Percentiles rank a stretch among this genome's conserved stretches.
Conservation (phyloP, 2,888 invertebrate genomes). For the Cylindroiulus punctatus region DNA sequence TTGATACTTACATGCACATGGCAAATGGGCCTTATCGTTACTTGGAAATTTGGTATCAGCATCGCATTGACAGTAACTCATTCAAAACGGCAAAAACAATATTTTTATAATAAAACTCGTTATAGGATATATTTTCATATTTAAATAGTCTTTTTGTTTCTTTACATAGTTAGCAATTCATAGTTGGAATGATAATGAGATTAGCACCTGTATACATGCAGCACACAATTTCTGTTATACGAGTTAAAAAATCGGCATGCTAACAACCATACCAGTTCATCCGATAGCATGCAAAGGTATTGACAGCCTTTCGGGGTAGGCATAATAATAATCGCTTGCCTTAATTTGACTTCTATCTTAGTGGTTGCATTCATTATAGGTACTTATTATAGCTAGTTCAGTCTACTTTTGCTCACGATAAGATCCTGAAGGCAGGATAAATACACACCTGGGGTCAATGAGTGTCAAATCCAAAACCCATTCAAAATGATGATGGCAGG, state of each 20-base stretch:
- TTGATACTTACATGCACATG: background rate
- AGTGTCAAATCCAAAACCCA: slow-evolving; percentile 42
- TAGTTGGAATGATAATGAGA: too few relatives aligned
- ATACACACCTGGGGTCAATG: slow-evolving; percentile 34
- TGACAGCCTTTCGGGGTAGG: background rate
- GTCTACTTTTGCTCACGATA: slow-evolving; percentile 35
- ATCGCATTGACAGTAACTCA: too few relatives aligned
- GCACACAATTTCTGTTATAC: too few relatives aligned
- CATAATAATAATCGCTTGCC: slow-evolving; percentile 22
- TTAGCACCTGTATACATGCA: too few relatives aligned
- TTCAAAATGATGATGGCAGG: slow-evolving; percentile 34
- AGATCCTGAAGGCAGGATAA: slow-evolving; percentile 42
- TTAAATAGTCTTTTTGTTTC: too few relatives aligned
- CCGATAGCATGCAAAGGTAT: background rate
- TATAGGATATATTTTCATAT: too few relatives aligned
- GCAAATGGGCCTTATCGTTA: background rate
- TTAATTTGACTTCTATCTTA: slow-evolving; percentile 21
- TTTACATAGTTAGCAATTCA: too few relatives aligned
- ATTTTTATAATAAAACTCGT: too few relatives aligned
- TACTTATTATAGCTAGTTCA: slow-evolving; percentile 20
- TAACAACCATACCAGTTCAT: background rate
- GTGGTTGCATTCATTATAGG: slow-evolving; percentile 36
- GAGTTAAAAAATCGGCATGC: too few relatives aligned
- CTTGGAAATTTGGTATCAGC: too few relatives aligned
- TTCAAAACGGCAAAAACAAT: too few relatives aligned